Evolutionary conservation across 92 coral and sea anemone genomes (phyloP), one percentile per base, ranked within the genome.

Genomic region (Micromussa lordhowensis): DNA sequence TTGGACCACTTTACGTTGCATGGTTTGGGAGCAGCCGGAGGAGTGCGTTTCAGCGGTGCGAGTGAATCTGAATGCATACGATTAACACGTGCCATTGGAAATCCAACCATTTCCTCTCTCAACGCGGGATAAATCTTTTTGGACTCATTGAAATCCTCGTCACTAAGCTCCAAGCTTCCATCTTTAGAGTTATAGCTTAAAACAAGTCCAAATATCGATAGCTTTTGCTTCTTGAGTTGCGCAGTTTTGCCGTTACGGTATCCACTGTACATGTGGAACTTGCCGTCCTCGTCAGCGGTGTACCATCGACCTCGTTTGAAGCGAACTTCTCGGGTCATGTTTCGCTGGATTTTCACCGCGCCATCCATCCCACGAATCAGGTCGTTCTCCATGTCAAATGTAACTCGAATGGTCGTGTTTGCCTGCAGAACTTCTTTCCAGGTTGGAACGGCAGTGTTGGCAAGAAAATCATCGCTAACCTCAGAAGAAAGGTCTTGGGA

Each of bases 291-390:
- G 15, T 73, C 78, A 16, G 78, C 78, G 49, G 78, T 73, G 22
- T 17, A 73, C 78, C 78, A 73, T 35, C 78, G 35, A 35, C 78
- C 78, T 35, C 26, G 44, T 32, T 16, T 73, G 31, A 73, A 73
- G 44, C 78, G 44, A 73, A 73, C 78, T 36, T 73, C 78, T 32
- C 78, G 53, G 48, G 78, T 34, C 78, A 73, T 73, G 22, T 73
- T 73, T 73, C 16, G 35, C 34, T 32, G 48, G 51, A 73, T 73
- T 73, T 32, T 73, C 28, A 32, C 51, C 51, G 22, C 7, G 49
- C 78, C 49, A 12, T 34, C 51, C 22, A 34, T 3, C 40, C 49
- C 78, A 73, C 78, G 78, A 6, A 53, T 28, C 78, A 73, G 35
- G n/a, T 73, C 78, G 22, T 32, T 34, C 5, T 73, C 78, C 78